Base-by-base conservation (phyloP, 2,113 vertebrate genomes). In the Ictalurus punctatus region DNA sequence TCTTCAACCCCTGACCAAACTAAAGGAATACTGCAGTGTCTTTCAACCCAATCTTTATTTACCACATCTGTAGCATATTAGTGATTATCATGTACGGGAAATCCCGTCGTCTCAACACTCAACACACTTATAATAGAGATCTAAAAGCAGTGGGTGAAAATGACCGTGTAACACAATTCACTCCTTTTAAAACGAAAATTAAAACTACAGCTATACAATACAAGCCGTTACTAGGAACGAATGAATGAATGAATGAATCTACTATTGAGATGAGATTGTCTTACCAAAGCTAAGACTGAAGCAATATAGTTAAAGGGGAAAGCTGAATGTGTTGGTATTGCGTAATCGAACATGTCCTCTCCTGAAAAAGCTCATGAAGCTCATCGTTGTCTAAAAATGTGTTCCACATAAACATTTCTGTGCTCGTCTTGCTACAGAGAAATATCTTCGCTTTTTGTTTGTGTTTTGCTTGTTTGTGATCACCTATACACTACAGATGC, bases 21-120 rank as follows among this genome's bases (percentile, higher is more conserved):
- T 44, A 73, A 44, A 58, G 7, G 12, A 87, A 87, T 54, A 80
- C 34, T 83, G 30, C 17, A 61, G 19, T 37, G 81, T 4, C 19
- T 40, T 37, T 23, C 30, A 59, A 37, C 30, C 19, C 40, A 83
- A 56, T 56, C 27, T 82, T 61, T 83, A 61, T 63, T 6, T 17
- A 73, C 63, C 61, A 37, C 86, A 82, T 37, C 81, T 83, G 81
- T 63, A 83, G 81, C 6, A 27, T 63, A 61, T 23, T 63, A 37
- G 58, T 83, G 21, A 83, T 63, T 63, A 83, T 59, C 30, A 19
- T 21, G 54, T 58, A 82, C 17, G 30, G 56, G 54, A 82, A 82
- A 63, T 25, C 81, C 34, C 1, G 25, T 63, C 63, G 23, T 23
- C 10, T 48, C 23, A 52, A 74, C 7, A 79, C 44, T 79, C 44